These are phyloP conservation scores for Sardinella longiceps DNA, from an alignment of 2,797 vertebrate genomes.

Conservation along the genomic window DNA sequence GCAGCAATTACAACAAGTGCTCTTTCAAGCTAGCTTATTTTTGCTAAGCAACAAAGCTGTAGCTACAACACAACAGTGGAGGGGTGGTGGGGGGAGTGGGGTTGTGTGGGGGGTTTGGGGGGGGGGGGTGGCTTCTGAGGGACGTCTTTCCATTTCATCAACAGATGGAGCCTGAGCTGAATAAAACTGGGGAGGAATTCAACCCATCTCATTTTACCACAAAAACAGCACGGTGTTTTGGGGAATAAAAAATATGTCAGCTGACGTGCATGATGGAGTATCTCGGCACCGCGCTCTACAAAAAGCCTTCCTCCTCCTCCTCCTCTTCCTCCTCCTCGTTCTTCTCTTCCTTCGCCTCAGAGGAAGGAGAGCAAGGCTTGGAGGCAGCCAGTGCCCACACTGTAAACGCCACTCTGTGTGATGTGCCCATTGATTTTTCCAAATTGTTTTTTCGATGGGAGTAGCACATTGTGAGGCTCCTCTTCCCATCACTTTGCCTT, in stretches of 20 bases:
- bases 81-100: neutral
- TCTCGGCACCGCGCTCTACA: neutral
- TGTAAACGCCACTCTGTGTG: neutral
- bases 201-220: neutral
- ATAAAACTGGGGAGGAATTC: neutral
- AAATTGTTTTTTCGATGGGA: conserved; percentile 18
- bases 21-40: neutral
- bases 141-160: neutral
- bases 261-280: neutral
- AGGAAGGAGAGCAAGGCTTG: neutral
- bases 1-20: neutral
- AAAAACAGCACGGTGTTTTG: neutral
- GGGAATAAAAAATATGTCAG: neutral
- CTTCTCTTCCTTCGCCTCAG: neutral
- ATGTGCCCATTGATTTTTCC: neutral
- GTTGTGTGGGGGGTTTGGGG: no score
- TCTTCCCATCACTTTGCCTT: neutral
- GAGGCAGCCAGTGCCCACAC: neutral
- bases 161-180: neutral
- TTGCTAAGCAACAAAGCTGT: neutral
- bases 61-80: neutral
- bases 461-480: neutral
- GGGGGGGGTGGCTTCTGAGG: neutral
- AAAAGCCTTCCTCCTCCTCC: neutral
- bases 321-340: neutral